Percentiles rank a stretch among this genome's conserved stretches.
These are phyloP conservation scores for Sisor rabdophorus DNA, from an alignment of 2,113 vertebrate species.

Conservation along the genomic window DNA sequence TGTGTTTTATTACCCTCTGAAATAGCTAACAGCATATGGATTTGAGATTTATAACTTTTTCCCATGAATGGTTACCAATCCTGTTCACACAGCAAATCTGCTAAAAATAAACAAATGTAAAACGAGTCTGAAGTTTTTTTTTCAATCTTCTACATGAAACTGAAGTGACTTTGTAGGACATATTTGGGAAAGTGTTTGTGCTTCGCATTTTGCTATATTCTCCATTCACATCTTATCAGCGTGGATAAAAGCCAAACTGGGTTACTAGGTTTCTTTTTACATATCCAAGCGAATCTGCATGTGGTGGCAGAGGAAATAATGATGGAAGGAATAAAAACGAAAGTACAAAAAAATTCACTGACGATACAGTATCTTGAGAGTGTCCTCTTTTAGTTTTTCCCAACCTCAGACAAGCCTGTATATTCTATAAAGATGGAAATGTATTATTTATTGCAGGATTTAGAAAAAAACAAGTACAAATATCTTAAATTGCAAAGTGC, in stretches of 20 bases:
- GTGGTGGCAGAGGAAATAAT: background rate
- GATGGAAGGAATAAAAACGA: background rate
- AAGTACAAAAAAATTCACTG: background rate
- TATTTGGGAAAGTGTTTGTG: conserved; percentile 14
- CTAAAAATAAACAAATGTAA: conserved; percentile 23
- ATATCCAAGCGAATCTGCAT: background rate
- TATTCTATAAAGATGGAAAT: background rate
- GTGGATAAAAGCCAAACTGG: background rate
- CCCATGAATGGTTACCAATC: conserved; percentile 37
- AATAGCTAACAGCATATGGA: conserved; percentile 46
- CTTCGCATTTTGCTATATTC: conserved; percentile 4
- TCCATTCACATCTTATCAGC: conserved; percentile 10
- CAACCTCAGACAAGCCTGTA: background rate
- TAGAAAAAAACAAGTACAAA: background rate
- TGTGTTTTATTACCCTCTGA: conserved; percentile 42
- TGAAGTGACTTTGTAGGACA: background rate
- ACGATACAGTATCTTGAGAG: background rate
- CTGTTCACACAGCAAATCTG: conserved; percentile 12
- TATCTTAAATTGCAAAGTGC: background rate
- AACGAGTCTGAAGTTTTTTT: background rate
- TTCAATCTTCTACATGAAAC: background rate
- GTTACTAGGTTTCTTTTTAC: conserved; percentile 8
- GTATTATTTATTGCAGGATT: background rate
- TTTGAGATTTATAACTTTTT: conserved; percentile 43
- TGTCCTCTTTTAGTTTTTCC: background rate